Evolutionary conservation across 2,113 vertebrate genomes (phyloP).

Genomic region (Pygoscelis antarcticus): DNA sequence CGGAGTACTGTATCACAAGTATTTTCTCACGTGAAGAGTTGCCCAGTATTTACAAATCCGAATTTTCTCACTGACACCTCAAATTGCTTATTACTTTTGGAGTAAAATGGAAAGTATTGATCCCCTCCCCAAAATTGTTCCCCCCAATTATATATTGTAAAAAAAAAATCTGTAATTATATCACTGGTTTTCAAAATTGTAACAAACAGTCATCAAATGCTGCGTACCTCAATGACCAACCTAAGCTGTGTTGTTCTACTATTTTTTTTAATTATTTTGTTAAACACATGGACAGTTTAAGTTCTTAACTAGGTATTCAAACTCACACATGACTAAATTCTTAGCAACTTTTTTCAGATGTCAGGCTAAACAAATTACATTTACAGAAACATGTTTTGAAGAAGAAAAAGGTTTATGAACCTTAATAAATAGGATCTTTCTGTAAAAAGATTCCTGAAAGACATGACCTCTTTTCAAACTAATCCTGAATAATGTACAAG

Average conservation of each 20-base stretch:
- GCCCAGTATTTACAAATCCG: neutral
- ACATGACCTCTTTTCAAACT: neutral
- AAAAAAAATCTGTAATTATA: neutral
- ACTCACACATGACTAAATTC: neutral
- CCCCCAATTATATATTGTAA: neutral
- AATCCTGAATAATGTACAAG: neutral
- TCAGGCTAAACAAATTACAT: neutral
- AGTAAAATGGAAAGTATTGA: neutral
- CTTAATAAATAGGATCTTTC: neutral
- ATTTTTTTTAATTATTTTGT: neutral
- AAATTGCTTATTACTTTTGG: neutral
- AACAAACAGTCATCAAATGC: neutral
- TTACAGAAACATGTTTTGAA: neutral
- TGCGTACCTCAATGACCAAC: fast-evolving
- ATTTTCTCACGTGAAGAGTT: neutral
- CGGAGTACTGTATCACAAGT: neutral
- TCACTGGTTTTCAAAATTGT: neutral
- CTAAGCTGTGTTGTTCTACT: neutral
- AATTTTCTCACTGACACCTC: neutral
- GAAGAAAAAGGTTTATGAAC: neutral
- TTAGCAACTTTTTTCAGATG: neutral
- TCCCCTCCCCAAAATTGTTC: neutral
- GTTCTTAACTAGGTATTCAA: neutral
- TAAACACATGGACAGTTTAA: neutral
- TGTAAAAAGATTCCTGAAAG: neutral